Conservation (phyloP, 2,888 invertebrate species). For the Oscheius onirici region DNA sequence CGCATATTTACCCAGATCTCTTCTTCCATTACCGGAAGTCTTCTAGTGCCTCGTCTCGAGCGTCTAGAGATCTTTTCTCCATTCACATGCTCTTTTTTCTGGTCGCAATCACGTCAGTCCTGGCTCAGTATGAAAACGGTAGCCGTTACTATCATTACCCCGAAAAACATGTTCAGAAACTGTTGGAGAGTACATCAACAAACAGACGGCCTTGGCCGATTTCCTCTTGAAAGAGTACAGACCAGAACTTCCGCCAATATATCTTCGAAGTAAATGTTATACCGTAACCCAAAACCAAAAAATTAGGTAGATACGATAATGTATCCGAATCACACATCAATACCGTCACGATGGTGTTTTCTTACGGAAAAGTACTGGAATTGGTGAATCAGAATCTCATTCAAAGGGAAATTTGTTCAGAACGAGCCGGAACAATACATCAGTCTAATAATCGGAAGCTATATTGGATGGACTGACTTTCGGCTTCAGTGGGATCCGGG, state of each 20-base stretch:
- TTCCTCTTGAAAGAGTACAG: constrained; percentile 1
- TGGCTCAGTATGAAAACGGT: constrained; percentile 1
- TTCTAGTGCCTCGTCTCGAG: not conserved
- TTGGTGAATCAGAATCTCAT: not conserved
- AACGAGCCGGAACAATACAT: constrained; percentile 17
- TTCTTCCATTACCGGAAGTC: not conserved
- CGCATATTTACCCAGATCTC: not conserved
- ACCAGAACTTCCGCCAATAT: not conserved
- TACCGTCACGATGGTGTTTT: constrained; percentile 6
- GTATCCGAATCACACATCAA: not conserved
- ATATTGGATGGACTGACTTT: constrained; percentile 11
- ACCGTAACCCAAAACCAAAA: not conserved
- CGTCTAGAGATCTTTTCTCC: not conserved
- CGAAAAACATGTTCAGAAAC: not conserved
- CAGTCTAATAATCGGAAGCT: not conserved
- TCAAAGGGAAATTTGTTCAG: not conserved
- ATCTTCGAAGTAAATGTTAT: not conserved
- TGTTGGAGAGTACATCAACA: not conserved
- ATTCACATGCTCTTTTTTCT: not conserved
- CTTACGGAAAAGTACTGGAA: constrained; percentile 1
- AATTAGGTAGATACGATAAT: constrained; percentile 7
- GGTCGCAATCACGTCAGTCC: not conserved
- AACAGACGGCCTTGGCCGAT: constrained; percentile 20
- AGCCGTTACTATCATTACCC: not conserved
- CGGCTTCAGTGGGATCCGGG: constrained; percentile 14